Conservation (phyloP, 2,113 vertebrate species). For the Phrynocephalus versicolor region DNA sequence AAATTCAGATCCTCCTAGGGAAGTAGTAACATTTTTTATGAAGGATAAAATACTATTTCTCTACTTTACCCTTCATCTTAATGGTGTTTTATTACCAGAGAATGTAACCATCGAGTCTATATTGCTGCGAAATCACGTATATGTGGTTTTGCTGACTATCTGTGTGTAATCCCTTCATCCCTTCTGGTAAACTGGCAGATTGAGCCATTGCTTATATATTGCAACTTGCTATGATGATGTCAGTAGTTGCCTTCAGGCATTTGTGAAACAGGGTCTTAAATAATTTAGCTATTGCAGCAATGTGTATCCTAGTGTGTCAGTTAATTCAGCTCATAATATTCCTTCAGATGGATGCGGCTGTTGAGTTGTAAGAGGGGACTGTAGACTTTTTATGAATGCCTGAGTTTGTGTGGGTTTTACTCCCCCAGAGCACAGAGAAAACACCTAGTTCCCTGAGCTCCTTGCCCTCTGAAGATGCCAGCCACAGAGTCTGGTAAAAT, state of each 20-base stretch:
- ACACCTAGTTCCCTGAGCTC: no score
- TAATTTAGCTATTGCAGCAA: not conserved
- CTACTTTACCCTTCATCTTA: not conserved
- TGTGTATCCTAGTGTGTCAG: not conserved
- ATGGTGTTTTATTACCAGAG: not conserved
- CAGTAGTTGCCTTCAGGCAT: not conserved
- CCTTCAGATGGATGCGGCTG: not conserved
- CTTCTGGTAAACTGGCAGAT: constrained; percentile 5
- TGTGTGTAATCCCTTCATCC: not conserved
- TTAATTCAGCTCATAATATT: not conserved
- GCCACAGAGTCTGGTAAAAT: no score
- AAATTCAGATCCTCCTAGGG: not conserved
- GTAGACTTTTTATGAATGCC: not conserved
- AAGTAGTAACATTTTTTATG: not conserved
- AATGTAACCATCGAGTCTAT: not conserved
- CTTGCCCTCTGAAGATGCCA: no score
- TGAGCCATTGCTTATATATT: not conserved
- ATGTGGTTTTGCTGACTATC: not conserved
- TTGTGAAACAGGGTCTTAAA: not conserved
- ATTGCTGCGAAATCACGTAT: not conserved
- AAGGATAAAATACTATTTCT: not conserved
- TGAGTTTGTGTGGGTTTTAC: not conserved
- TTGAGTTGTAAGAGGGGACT: constrained; percentile 10
- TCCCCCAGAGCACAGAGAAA: no score
- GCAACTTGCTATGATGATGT: not conserved